Base-by-base conservation (phyloP, 2,888 invertebrate genomes). In the Girardia tigrina region DNA sequence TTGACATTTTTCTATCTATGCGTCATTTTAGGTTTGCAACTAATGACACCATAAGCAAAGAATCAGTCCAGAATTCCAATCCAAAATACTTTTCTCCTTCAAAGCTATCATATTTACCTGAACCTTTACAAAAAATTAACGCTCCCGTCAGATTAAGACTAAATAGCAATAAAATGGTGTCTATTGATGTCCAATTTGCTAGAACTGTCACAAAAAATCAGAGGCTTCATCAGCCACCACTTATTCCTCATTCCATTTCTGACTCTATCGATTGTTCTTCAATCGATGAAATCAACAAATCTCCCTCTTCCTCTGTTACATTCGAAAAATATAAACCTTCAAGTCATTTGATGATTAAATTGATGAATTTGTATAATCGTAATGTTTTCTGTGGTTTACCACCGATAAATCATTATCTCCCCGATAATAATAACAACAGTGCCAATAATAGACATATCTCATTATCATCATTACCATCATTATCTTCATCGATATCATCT, bases 341-440 rank as follows among this genome's bases (percentile, higher is more conserved):
- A n/a, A 56, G 23, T 56, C 56, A 4, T 6, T 12, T 56, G n/a
- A n/a, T 56, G 23, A 4, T 20, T n/a, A 56, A 56, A 56, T 23
- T 56, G n/a, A 56, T 12, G 2, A 56, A 23, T n/a, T 56, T 56
- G 23, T 56, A 56, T 56, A 12, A 56, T 56, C 56, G 56, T 56
- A 56, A 56, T 56, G n/a, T 56, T 12, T 56, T 56, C 56, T 56
- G 56, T 56, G 56, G 56, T 56, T 56, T 56, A n/a, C 56, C 56
- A 56, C 56, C n/a, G 56, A 56, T 56, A 2, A 56, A n/a, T n/a
- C 23, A 8, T 56, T 23, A n/a, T 20, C n/a, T 23, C 4, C 56
- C n/a, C 2, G 36, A 16, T 36, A 16, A n/a, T 16, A 56, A 23
- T 56, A 23, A 56, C n/a, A 56, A n/a, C n/a, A 56, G 56, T 56